phyloP scores from a whole-genome alignment of 2,888 invertebrate species.

The Nezara viridula region DNA sequence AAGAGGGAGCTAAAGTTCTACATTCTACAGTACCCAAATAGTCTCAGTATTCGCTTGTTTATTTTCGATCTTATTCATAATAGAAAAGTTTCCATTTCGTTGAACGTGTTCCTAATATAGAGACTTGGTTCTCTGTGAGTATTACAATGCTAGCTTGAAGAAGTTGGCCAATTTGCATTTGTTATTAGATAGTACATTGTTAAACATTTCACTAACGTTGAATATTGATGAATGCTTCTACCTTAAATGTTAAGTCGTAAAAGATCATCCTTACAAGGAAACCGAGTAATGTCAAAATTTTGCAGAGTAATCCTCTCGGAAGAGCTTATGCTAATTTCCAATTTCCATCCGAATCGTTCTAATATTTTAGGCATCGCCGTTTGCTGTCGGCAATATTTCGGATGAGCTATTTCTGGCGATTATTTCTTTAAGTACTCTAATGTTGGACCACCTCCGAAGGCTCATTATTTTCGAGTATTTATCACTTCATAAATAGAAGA shows the following conservation, averaged over 20 bases:
- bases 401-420: background rate
- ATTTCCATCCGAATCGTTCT: constrained; percentile 17
- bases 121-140: background rate
- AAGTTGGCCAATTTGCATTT: background rate
- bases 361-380: background rate
- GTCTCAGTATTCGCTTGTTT: no score
- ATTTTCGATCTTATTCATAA: background rate
- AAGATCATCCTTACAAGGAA: background rate
- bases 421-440: background rate
- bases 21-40: no score
- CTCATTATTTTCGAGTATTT: background rate
- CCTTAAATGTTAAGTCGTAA: background rate
- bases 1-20: no score
- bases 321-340: background rate
- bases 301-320: background rate
- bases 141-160: background rate
- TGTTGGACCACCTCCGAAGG: background rate
- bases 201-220: background rate
- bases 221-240: background rate
- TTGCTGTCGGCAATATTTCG: background rate
- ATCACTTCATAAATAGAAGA: background rate
- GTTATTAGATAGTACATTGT: background rate
- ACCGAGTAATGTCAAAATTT: background rate
- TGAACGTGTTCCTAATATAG: background rate
- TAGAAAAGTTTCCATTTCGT: background rate